Conservation (phyloP, 2,888 invertebrate genomes). For the Yponomeuta evonymella region DNA sequence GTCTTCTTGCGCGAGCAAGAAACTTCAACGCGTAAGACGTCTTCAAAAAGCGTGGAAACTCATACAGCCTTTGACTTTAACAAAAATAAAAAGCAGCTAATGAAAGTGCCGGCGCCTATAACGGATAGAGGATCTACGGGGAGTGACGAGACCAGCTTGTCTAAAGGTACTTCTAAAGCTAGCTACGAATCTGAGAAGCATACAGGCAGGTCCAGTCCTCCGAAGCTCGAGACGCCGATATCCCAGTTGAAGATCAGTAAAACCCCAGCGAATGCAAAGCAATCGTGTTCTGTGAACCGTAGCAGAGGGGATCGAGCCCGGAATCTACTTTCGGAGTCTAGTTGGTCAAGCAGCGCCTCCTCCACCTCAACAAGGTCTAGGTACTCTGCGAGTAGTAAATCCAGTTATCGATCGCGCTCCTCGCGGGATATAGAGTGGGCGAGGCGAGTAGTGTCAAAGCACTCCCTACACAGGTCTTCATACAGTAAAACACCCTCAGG, state of each 20-base stretch:
- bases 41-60: conserved; percentile 23
- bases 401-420: conserved; percentile 30
- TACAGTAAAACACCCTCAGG: conserved; percentile 32
- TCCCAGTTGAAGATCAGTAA: conserved; percentile 48
- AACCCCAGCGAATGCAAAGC: conserved; percentile 14
- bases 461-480: conserved; percentile 23
- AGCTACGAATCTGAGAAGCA: conserved; percentile 18
- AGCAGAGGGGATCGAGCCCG: conserved; percentile 21
- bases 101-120: conserved; percentile 46
- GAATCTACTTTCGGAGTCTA: conserved; percentile 40
- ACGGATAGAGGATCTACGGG: neutral
- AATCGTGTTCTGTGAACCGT: conserved; percentile 17
- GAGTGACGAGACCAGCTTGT: neutral
- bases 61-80: conserved; percentile 59
- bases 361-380: conserved; percentile 32
- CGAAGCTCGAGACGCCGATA: conserved; percentile 52
- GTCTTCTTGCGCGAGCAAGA: neutral
- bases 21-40: neutral
- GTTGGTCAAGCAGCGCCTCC: conserved; percentile 18
- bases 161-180: conserved; percentile 21
- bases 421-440: conserved; percentile 55
- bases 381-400: conserved; percentile 25
- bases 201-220: conserved; percentile 41
- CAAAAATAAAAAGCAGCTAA: conserved; percentile 54
- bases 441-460: conserved; percentile 42